Percentiles rank a stretch among this genome's conserved stretches.
These are phyloP conservation scores for Agapornis canus DNA, from an alignment of 2,797 vertebrate species.

Conservation along the genomic window DNA sequence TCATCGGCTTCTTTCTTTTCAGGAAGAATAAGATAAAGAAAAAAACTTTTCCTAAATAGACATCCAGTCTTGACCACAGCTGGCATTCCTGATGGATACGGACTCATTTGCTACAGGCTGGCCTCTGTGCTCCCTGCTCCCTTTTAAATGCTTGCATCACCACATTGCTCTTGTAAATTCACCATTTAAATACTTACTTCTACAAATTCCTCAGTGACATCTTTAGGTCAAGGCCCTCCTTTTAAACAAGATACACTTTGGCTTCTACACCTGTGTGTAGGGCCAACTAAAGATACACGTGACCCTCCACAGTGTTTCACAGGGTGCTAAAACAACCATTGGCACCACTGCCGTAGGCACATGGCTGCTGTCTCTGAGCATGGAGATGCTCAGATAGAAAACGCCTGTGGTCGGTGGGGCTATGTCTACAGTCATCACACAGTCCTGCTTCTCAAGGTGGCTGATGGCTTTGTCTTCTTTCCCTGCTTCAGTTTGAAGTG, in stretches of 20 bases:
- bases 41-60: background rate
- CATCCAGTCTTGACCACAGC: background rate
- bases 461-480: background rate
- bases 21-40: background rate
- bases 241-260: background rate
- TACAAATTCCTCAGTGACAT: background rate
- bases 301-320: fast-evolving
- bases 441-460: background rate
- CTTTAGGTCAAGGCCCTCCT: background rate
- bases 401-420: fast-evolving
- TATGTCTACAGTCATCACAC: background rate
- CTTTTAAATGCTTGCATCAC: background rate
- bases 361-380: fast-evolving
- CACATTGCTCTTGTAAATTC: background rate
- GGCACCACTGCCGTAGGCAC: background rate
- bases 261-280: background rate
- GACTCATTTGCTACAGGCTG: background rate
- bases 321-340: background rate
- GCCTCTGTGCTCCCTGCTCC: background rate
- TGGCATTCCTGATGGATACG: background rate
- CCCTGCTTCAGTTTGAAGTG: background rate
- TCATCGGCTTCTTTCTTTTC: background rate
- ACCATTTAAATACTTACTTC: background rate
- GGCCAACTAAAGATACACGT: background rate
- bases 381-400: background rate